These are phyloP conservation scores for Polydrusus tereticollis DNA, from an alignment of 2,888 invertebrate genomes.

Conservation along the genomic window DNA sequence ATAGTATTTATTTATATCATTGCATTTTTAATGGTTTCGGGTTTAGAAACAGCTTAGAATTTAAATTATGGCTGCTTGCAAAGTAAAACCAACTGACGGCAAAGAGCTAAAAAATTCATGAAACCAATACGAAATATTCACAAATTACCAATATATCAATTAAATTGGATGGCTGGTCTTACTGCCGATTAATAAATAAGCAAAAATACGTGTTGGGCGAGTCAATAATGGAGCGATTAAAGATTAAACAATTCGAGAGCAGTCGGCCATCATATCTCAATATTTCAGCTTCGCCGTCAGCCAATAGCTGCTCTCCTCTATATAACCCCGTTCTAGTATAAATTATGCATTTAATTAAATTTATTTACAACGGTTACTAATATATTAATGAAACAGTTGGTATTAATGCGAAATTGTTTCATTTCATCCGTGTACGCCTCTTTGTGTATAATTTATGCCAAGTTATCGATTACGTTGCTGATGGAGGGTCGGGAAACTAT, in stretches of 20 bases:
- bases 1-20: too few species aligned
- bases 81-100: background rate
- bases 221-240: constrained; percentile 64
- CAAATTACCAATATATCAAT: constrained; percentile 45
- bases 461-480: constrained; percentile 47
- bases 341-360: constrained; percentile 61
- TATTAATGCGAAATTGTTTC: constrained; percentile 59
- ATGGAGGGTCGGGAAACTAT: constrained; percentile 10
- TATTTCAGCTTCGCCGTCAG: constrained; percentile 36
- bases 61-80: background rate
- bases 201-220: constrained; percentile 58
- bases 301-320: constrained; percentile 18
- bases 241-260: constrained; percentile 55
- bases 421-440: constrained; percentile 53
- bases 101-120: constrained; percentile 5
- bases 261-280: constrained; percentile 47
- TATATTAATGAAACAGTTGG: constrained; percentile 60
- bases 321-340: constrained; percentile 43
- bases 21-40: background rate
- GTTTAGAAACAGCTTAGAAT: background rate
- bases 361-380: constrained; percentile 59
- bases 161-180: constrained; percentile 44
- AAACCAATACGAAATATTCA: constrained; percentile 31
- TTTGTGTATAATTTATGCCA: constrained; percentile 54
- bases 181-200: constrained; percentile 59